Conservation (phyloP, 1,140 invertebrate genomes). For the Aphidius gifuensis region DNA sequence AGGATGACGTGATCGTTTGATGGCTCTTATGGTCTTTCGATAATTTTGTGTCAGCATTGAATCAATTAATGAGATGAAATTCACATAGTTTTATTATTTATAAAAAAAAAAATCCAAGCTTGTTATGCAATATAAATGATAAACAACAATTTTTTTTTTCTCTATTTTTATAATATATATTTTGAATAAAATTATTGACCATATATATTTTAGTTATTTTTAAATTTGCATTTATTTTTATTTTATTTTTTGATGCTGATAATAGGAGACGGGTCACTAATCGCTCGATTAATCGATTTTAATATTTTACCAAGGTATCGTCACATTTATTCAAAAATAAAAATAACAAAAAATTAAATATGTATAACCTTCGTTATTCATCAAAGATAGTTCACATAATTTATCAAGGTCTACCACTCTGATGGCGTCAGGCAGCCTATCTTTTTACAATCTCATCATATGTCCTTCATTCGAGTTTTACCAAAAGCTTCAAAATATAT, state of each 20-base stretch:
- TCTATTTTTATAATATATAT: no score
- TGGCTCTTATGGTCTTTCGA: conserved; percentile 7
- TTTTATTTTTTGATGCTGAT: background rate
- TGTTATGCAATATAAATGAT: background rate
- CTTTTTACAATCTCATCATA: conserved; percentile 47
- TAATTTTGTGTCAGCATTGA: background rate
- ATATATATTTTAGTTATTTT: background rate
- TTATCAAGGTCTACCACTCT: conserved; percentile 56
- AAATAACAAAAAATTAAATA: background rate
- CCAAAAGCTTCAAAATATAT: no score
- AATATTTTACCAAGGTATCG: background rate
- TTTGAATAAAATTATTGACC: no score
- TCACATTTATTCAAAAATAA: background rate
- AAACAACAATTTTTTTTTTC: background rate
- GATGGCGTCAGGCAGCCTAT: conserved; percentile 49
- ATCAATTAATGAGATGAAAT: background rate
- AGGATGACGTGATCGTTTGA: conserved; percentile 13
- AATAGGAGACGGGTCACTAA: background rate
- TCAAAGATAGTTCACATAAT: conserved; percentile 53
- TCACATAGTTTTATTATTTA: background rate
- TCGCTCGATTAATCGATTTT: conserved; percentile 5
- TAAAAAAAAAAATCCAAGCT: background rate
- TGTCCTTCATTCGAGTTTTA: conserved; percentile 10
- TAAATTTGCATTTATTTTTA: background rate
- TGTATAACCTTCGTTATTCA: conserved; percentile 43